Percentiles rank a stretch among this genome's conserved stretches.
Evolutionary conservation across 2,113 vertebrate genomes (phyloP).

Genomic region (Verasper variegatus): DNA sequence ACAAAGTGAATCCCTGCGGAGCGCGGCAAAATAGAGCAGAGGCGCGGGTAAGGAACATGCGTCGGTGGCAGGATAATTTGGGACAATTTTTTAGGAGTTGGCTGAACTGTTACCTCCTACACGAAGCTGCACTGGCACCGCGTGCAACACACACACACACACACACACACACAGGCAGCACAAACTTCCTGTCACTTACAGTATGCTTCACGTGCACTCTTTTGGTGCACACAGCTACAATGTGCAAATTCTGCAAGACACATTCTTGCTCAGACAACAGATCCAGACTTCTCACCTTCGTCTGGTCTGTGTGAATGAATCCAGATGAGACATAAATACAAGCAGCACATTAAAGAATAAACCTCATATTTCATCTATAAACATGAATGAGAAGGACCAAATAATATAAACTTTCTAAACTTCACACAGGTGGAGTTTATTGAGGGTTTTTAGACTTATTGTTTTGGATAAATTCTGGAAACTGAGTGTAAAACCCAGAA

Average conservation of each 20-base stretch:
- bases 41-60: constrained; percentile 58
- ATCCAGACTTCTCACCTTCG: neutral
- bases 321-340: neutral
- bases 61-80: constrained; percentile 70
- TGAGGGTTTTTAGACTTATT: neutral
- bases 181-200: constrained; percentile 49
- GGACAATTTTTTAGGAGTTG: constrained; percentile 64
- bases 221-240: neutral
- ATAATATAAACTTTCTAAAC: neutral
- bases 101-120: constrained; percentile 68
- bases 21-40: constrained; percentile 52
- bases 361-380: neutral
- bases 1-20: constrained; percentile 57
- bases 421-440: too few species aligned
- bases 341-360: neutral
- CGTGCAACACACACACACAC: constrained; percentile 22
- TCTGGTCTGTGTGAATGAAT: neutral
- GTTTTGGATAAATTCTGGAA: neutral
- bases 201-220: constrained; percentile 18
- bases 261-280: neutral
- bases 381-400: neutral
- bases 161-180: constrained; percentile 10
- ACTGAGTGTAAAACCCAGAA: too few species aligned
- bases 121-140: constrained; percentile 32
- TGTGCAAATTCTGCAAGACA: neutral